These are phyloP conservation scores for Tursiops truncatus DNA, from an alignment of 2,113 vertebrate genomes.

Conservation along the genomic window DNA sequence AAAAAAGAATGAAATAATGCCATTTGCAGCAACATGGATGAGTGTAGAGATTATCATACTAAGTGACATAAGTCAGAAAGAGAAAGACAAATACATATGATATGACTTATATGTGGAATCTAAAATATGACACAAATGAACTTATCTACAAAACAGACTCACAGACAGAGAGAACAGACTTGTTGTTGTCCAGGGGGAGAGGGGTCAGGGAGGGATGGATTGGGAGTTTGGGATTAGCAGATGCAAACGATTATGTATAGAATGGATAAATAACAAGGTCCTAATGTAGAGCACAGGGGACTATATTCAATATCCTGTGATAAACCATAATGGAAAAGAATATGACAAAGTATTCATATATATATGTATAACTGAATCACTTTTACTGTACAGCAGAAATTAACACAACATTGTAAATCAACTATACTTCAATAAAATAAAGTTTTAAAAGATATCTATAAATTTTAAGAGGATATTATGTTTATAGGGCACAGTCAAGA, in stretches of 20 bases:
- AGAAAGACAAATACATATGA: background rate
- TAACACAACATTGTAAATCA: too few species aligned
- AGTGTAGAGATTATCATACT: background rate
- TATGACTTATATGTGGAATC: background rate
- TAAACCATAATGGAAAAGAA: background rate
- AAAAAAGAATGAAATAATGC: background rate
- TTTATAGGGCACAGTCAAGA: background rate
- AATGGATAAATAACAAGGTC: background rate
- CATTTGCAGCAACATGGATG: background rate
- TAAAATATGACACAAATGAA: background rate
- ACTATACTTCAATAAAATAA: too few species aligned
- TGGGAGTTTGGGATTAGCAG: background rate
- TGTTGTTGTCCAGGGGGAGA: background rate
- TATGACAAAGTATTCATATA: too few species aligned
- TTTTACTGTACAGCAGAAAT: too few species aligned
- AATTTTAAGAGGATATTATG: background rate
- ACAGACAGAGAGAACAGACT: background rate
- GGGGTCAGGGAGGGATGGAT: background rate
- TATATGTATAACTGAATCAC: too few species aligned
- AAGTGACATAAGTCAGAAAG: background rate
- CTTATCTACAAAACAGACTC: background rate
- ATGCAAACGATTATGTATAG: background rate
- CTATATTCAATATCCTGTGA: background rate
- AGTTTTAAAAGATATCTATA: too few species aligned
- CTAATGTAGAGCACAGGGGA: background rate